Percentiles rank a stretch among this genome's conserved stretches.
Conservation (phyloP, 2,888 invertebrate species). For the Thysanoteuthis rhombus region DNA sequence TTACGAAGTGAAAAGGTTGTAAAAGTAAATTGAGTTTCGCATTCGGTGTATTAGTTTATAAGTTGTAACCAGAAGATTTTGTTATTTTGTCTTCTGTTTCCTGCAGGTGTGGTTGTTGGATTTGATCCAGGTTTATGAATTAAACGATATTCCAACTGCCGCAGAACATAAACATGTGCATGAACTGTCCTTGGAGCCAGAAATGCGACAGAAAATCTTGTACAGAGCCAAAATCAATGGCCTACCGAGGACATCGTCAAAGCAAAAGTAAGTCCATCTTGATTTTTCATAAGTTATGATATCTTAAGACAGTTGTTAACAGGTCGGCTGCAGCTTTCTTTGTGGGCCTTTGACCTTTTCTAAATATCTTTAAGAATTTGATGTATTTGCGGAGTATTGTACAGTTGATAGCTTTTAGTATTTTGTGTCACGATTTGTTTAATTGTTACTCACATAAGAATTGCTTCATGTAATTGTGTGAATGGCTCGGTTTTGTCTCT, state of each 20-base stretch:
- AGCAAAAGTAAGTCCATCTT: background rate
- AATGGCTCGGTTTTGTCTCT: too few species aligned
- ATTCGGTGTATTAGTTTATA: too few species aligned
- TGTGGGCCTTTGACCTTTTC: too few species aligned
- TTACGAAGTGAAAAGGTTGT: too few species aligned
- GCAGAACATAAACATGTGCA: constrained; percentile 28
- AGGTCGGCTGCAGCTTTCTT: too few species aligned
- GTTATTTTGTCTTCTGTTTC: background rate
- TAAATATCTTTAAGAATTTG: too few species aligned
- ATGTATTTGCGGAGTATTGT: too few species aligned
- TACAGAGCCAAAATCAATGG: background rate
- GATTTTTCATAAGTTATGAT: rapidly evolving
- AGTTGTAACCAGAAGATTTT: background rate
- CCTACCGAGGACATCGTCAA: background rate
- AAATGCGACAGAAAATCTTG: constrained; percentile 13
- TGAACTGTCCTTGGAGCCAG: constrained; percentile 22
- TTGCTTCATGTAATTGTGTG: too few species aligned
- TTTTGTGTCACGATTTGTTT: too few species aligned
- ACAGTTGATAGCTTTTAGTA: too few species aligned
- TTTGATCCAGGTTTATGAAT: constrained; percentile 12
- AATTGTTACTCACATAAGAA: too few species aligned
- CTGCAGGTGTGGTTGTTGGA: background rate
- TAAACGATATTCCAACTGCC: constrained; percentile 26
- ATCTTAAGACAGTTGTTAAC: background rate
- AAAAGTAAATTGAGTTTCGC: too few species aligned